A percentile compares a stretch with the other conserved stretches of the same genome.
phyloP scores from a whole-genome alignment of 1,140 invertebrate species.

The Sarcophaga bullata region DNA sequence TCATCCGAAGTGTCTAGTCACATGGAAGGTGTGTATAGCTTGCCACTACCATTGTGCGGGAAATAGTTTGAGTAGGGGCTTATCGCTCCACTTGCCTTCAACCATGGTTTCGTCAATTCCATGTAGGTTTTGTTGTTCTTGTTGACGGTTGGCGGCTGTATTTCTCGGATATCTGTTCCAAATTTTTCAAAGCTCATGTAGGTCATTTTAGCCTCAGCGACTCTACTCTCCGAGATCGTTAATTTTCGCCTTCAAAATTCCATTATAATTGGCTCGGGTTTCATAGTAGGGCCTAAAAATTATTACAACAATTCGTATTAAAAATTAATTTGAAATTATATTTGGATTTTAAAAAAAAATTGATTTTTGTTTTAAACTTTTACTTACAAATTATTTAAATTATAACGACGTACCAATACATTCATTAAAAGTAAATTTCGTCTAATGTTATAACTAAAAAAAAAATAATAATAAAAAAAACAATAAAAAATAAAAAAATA shows the following conservation, averaged over 20 bases:
- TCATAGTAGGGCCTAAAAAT: constrained; percentile 90
- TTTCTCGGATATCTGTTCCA: constrained; percentile 94
- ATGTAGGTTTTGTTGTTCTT: constrained; percentile 57
- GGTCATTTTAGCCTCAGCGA: constrained; percentile 82
- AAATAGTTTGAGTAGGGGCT: constrained; percentile 21
- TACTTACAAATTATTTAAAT: constrained; percentile 72
- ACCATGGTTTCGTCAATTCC: constrained; percentile 33
- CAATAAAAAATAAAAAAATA: constrained; percentile 48
- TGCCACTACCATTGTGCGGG: neutral
- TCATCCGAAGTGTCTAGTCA: constrained; percentile 52
- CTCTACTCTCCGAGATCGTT: constrained; percentile 81
- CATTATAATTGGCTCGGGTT: constrained; percentile 89
- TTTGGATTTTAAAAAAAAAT: constrained; percentile 33
- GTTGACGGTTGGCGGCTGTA: constrained; percentile 76
- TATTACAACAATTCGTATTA: no score
- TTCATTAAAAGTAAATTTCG: constrained; percentile 72
- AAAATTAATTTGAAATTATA: neutral
- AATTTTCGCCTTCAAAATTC: constrained; percentile 84
- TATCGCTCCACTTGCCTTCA: constrained; percentile 6
- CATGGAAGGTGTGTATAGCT: constrained; percentile 44
- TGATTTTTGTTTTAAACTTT: constrained; percentile 40
- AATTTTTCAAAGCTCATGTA: constrained; percentile 88
- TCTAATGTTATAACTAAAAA: constrained; percentile 71
- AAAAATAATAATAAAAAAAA: constrained; percentile 50
- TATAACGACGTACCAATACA: constrained; percentile 69